Base-by-base conservation (phyloP, 2,113 vertebrate genomes). In the Muscicapa adusta region DNA sequence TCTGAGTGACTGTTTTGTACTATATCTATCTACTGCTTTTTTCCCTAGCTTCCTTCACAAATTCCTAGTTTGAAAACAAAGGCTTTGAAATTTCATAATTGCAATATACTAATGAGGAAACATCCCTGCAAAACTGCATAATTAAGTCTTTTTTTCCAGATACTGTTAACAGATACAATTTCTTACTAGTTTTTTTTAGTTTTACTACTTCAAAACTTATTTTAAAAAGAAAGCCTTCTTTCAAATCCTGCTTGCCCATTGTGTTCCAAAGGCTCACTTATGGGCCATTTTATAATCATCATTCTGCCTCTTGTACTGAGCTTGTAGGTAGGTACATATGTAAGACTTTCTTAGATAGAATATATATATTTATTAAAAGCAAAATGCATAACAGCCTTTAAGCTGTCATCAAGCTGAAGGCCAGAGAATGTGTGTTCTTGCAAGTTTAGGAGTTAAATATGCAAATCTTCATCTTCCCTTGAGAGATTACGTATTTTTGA, bases 381-480 rank as follows among this genome's bases (percentile, higher is more conserved):
- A 81, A 72, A 89, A 72, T 57, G 33, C 10, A 4, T 33, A 66
- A 31, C 24, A 61, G 7, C 61, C n/a, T 74, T 94, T 56, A 14
- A 40, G 63, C n/a, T 71, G 1, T 81, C 16, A 23, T 34, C 53
- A 75, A 56, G 34, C 51, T 94, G 34, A 91, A 80, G 75, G 60
- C 78, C 60, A 62, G 57, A 79, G 51, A 83, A 40, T 90, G 40
- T 89, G 45, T 81, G 17, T 88, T 85, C 71, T 88, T 79, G 38
- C 20, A 83, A n/a, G 45, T 62, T 87, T 20, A 67, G 63, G 23
- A 74, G 31, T 88, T 93, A 91, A 93, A 45, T 80, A 82, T 79
- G 85, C 66, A 91, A 79, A 76, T 75, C 51, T 47, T 95, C 36
- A 74, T 72, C 48, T 93, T 94, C 86, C 93, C 57, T 42, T 68